Percentiles rank a stretch among this genome's conserved stretches.
Conservation (phyloP, 2,888 invertebrate species). For the Allygus modestus region DNA sequence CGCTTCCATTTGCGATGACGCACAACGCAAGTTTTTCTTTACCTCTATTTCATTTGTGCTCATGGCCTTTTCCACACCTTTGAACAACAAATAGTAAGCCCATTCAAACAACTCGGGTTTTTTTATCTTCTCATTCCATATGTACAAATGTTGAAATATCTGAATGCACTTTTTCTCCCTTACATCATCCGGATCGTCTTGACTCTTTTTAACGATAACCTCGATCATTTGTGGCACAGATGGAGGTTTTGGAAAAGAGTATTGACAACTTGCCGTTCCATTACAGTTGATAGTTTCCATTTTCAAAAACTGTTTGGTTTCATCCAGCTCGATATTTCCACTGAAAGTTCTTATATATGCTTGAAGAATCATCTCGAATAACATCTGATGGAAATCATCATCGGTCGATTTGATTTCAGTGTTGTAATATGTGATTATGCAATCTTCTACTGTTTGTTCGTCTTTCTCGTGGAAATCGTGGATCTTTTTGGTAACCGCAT, state of each 20-base stretch:
- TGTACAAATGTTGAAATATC: constrained; percentile 9
- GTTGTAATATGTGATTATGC: constrained; percentile 9
- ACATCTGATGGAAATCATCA: neutral
- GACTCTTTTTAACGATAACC: neutral
- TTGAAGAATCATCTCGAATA: constrained; percentile 14
- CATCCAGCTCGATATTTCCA: neutral
- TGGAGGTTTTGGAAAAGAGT: neutral
- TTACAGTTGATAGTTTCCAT: neutral
- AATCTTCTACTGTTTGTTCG: constrained; percentile 14
- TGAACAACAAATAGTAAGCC: neutral
- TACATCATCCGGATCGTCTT: neutral
- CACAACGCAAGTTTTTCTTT: neutral
- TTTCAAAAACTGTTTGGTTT: neutral
- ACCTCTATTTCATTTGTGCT: neutral
- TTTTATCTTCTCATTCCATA: constrained; percentile 18
- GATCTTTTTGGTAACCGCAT: neutral
- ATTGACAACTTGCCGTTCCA: neutral
- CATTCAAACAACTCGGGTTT: neutral
- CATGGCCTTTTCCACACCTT: neutral
- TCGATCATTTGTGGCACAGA: neutral
- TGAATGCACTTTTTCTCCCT: neutral
- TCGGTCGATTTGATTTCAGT: neutral
- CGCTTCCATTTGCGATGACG: neutral
- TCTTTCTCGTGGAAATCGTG: neutral
- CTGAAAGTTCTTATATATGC: neutral